A percentile compares a stretch with the other conserved stretches of the same genome.
Evolutionary conservation across 2,888 invertebrate genomes (phyloP).

Genomic region (Crioceris asparagi): DNA sequence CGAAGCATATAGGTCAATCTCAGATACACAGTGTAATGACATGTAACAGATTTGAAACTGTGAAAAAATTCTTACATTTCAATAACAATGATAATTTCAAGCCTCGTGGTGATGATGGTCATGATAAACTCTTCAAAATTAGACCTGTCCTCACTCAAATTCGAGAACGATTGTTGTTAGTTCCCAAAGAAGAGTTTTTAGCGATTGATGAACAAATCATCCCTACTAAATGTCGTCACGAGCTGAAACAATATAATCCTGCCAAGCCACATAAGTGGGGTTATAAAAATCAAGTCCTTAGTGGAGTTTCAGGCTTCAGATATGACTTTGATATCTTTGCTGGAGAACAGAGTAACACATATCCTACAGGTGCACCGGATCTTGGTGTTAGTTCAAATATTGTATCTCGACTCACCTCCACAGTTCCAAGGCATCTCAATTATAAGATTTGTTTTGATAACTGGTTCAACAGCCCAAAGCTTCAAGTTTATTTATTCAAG

Average conservation of each 20-base stretch:
- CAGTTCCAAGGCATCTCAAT: slow-evolving; percentile 5
- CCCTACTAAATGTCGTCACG: slow-evolving; percentile 5
- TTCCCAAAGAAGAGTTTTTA: slow-evolving; percentile 5
- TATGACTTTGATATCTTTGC: slow-evolving; percentile 11
- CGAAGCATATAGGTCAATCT: slow-evolving; percentile 6
- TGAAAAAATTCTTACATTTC: slow-evolving; percentile 9
- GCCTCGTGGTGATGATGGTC: slow-evolving; percentile 7
- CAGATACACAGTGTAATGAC: slow-evolving; percentile 5
- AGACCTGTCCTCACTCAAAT: slow-evolving; percentile 4
- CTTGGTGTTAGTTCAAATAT: slow-evolving; percentile 9
- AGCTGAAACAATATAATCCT: slow-evolving; percentile 9
- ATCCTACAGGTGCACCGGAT: slow-evolving; percentile 8
- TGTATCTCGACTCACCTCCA: slow-evolving; percentile 3
- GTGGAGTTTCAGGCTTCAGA: slow-evolving; percentile 11
- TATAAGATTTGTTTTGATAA: slow-evolving; percentile 26
- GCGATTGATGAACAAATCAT: slow-evolving; percentile 9
- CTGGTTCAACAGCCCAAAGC: slow-evolving; percentile 22
- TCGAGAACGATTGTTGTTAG: slow-evolving; percentile 1
- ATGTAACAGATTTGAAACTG: slow-evolving; percentile 9
- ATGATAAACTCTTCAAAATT: slow-evolving; percentile 9
- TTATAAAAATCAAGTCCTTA: slow-evolving; percentile 8
- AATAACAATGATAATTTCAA: slow-evolving; percentile 9
- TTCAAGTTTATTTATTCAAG: slow-evolving; percentile 17
- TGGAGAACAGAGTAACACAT: slow-evolving; percentile 7
- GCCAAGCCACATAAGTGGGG: slow-evolving; percentile 9